Conservation (phyloP, 2,113 vertebrate species). For the Nannobrachium achirus region DNA sequence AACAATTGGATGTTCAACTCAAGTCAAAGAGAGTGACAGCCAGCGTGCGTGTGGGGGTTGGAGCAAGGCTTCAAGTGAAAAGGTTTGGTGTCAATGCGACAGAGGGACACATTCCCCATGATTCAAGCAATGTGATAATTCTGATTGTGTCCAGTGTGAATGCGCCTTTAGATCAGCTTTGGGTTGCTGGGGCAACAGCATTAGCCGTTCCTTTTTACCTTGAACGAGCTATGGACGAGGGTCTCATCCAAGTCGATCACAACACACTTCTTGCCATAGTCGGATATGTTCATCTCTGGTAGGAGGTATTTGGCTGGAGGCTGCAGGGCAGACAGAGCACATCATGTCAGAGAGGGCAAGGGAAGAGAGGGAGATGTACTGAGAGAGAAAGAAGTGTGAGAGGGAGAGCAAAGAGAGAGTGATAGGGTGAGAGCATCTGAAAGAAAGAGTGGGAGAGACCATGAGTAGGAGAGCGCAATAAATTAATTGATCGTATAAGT, state of each 20-base stretch:
- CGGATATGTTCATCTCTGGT: slow-evolving; percentile 93
- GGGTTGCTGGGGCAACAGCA: too few species aligned
- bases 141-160: too few species aligned
- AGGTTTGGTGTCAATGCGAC: too few species aligned
- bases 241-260: slow-evolving; percentile 99
- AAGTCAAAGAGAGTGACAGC: neutral
- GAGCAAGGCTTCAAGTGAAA: too few species aligned
- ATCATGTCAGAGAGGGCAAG: slow-evolving; percentile 26
- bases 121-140: too few species aligned
- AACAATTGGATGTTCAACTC: too few species aligned
- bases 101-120: too few species aligned
- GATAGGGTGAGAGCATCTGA: slow-evolving; percentile 60
- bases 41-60: neutral
- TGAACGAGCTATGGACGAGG: slow-evolving; percentile 98
- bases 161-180: too few species aligned
- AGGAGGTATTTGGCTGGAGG: slow-evolving; percentile 97
- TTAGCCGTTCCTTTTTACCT: too few species aligned
- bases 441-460: slow-evolving; percentile 14
- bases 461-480: slow-evolving; percentile 63
- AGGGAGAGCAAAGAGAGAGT: slow-evolving; percentile 40
- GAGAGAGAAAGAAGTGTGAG: neutral
- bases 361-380: slow-evolving; percentile 16
- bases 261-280: slow-evolving; percentile 97
- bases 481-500: slow-evolving; percentile 22
- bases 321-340: slow-evolving; percentile 68